These are phyloP conservation scores for Python bivittatus DNA, from an alignment of 2,113 vertebrate species.

Conservation along the genomic window DNA sequence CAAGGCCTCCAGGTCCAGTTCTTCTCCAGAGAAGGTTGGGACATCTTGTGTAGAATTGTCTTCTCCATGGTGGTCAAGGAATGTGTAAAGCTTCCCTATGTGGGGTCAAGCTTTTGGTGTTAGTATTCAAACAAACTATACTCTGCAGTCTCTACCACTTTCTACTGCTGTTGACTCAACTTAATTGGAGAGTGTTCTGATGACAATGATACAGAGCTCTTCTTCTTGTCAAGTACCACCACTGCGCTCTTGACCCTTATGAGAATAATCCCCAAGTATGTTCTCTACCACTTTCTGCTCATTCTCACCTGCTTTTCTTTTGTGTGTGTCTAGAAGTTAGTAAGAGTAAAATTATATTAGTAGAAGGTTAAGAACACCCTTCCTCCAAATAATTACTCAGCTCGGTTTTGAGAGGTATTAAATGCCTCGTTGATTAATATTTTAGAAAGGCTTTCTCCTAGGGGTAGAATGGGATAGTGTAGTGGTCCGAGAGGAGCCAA, in stretches of 20 bases:
- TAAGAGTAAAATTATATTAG: not conserved
- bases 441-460: not conserved
- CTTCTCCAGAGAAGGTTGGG: not conserved
- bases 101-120: not conserved
- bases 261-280: not conserved
- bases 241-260: not conserved
- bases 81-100: not conserved
- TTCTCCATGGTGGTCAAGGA: not conserved
- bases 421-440: conserved; percentile 1
- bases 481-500: rapidly evolving
- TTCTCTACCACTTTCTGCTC: not conserved
- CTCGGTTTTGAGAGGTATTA: not conserved
- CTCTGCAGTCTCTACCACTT: not conserved
- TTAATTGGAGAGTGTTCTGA: not conserved
- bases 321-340: not conserved
- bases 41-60: not conserved
- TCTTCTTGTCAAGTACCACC: not conserved
- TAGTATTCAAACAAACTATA: not conserved
- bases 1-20: not conserved
- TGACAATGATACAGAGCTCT: not conserved
- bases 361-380: not conserved
- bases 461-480: not conserved
- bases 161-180: not conserved
- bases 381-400: not conserved
- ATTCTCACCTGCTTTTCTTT: not conserved